phyloP scores from a whole-genome alignment of 64 coral and sea anemone genomes.

The Montipora sp. region DNA sequence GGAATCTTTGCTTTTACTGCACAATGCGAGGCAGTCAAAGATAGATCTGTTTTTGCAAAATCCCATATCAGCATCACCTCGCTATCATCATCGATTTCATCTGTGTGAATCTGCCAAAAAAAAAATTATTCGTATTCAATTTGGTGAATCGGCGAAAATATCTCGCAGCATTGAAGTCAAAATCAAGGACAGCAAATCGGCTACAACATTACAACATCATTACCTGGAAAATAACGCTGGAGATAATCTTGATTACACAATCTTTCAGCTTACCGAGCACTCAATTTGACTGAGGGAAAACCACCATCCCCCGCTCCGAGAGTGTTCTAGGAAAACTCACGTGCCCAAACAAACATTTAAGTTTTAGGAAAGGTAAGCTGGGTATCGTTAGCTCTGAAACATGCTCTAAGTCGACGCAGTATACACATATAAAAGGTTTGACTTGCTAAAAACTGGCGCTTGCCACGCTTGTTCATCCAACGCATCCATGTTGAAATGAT shows the following conservation, averaged over 20 bases:
- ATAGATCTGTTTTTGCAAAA: constrained; percentile 12
- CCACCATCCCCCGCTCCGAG: constrained; percentile 31
- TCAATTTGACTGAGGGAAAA: constrained; percentile 40
- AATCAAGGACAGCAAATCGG: not conserved
- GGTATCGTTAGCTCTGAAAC: constrained; percentile 37
- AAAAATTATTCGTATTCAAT: not conserved
- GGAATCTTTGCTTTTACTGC: no score
- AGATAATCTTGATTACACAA: constrained; percentile 55
- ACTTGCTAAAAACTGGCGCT: constrained; percentile 12
- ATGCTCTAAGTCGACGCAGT: constrained; percentile 44
- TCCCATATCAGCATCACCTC: constrained; percentile 52
- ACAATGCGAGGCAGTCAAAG: no score
- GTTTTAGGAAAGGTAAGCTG: constrained; percentile 50
- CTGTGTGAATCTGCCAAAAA: constrained; percentile 53
- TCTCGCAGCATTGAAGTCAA: not conserved
- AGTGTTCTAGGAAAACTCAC: constrained; percentile 43
- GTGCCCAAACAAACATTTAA: constrained; percentile 46
- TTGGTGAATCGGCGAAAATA: constrained; percentile 3
- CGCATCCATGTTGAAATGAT: constrained; percentile 33
- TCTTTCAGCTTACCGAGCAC: constrained; percentile 49
- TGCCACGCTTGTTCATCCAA: constrained; percentile 47
- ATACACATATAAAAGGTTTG: constrained; percentile 34
- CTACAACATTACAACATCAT: not conserved
- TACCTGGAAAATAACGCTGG: constrained; percentile 66
- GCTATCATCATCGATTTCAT: constrained; percentile 36